Evolutionary conservation across 2,888 invertebrate genomes (phyloP), one percentile per base, ranked within the genome.

Genomic region (Andrena minutula): DNA sequence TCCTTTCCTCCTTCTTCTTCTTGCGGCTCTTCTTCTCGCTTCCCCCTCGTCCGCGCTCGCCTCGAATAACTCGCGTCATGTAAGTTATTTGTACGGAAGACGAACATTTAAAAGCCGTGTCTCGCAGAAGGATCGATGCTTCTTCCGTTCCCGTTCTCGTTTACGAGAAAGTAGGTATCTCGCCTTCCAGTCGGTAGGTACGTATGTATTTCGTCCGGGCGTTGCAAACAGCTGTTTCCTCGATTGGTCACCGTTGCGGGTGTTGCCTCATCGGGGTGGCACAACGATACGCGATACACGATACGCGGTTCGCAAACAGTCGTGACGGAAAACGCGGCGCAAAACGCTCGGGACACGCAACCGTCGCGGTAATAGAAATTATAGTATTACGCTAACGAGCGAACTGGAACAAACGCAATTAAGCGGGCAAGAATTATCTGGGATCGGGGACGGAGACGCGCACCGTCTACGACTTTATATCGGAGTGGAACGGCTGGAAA

Each of bases 61-160:
- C 64, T 68, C 83, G 79, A 83, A 85, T 82, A 83, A 77, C 83
- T 86, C 87, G 76, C 82, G 83, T 88, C 91, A 74, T 88, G 87
- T 88, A 86, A 88, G 87, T 88, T 90, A 89, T 91, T 91, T 91
- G 90, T 85, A 85, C 88, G 76, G 69, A 66, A 74, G 79, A 82
- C 82, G 82, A 85, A 63, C 75, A 77, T 85, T 78, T 88, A 88
- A 85, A 85, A 77, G 85, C 68, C 73, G 63, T 79, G 80, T 84
- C 79, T 82, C 79, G 71, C 74, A n/a, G 68, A 75, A 74, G 78
- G 68, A 83, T 81, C 85, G 83, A 87, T 83, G 84, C 85, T 88
- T 86, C 75, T 77, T 12, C 28, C 56, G 53, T 35, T 20, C 16
- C 10, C 28, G 49, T 28, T 75, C 41, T 10, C 16, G 41, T 41